phyloP scores from a whole-genome alignment of 2,113 vertebrate species.

The Platichthys flesus region DNA sequence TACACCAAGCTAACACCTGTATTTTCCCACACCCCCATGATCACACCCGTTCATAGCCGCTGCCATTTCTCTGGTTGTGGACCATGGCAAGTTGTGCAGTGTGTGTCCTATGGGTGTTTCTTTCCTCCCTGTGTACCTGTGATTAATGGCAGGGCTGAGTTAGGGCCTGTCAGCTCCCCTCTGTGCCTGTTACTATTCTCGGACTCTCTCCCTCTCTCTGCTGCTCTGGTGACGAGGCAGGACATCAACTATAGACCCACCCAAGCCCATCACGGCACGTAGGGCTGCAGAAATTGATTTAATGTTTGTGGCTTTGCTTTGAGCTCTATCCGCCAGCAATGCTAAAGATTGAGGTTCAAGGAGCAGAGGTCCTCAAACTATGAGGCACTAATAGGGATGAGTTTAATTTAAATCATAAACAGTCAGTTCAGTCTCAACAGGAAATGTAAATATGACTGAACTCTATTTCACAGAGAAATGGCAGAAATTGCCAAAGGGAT shows the following conservation, averaged over 20 bases:
- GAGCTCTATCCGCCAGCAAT: constrained; percentile 27
- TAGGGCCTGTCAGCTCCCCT: constrained; percentile 75
- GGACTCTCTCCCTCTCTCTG: constrained; percentile 59
- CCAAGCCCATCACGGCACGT: constrained; percentile 52
- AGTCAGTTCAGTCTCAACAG: constrained; percentile 4
- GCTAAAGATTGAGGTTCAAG: constrained; percentile 21
- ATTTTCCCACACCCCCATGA: constrained; percentile 12
- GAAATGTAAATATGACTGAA: constrained; percentile 24
- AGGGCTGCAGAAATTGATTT: constrained; percentile 48
- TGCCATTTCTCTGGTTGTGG: constrained; percentile 35
- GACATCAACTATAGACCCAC: constrained; percentile 69
- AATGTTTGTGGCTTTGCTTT: constrained; percentile 62
- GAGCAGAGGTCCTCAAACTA: constrained; percentile 41
- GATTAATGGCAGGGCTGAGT: constrained; percentile 80
- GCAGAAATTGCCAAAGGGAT: constrained; percentile 27
- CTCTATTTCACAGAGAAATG: constrained; percentile 17
- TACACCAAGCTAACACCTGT: neutral
- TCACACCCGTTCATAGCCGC: constrained; percentile 25
- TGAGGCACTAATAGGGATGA: constrained; percentile 11
- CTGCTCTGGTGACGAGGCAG: constrained; percentile 67
- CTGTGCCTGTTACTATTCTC: constrained; percentile 76
- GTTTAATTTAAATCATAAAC: constrained; percentile 47
- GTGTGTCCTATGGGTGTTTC: constrained; percentile 72
- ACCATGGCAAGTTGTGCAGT: constrained; percentile 61
- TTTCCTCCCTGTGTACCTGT: constrained; percentile 76